Evolutionary conservation across 2,113 vertebrate genomes (phyloP).

Genomic region (Noctilio leporinus): DNA sequence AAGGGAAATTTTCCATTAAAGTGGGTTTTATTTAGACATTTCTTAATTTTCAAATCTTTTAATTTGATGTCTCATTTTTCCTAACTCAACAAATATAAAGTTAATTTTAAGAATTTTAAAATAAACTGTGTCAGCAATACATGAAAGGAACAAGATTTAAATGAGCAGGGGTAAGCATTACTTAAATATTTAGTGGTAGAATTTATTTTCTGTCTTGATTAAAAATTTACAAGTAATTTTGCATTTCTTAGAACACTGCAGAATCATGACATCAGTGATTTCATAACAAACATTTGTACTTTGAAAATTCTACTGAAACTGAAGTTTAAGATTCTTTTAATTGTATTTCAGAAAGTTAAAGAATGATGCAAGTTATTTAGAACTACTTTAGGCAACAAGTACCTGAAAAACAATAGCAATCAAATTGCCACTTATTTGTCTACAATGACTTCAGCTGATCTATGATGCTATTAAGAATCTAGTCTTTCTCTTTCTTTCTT

Average conservation of each 20-base stretch:
- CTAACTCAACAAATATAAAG: neutral
- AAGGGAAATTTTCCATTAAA: neutral
- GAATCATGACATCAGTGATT: neutral
- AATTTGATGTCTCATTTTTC: neutral
- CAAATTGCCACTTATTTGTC: neutral
- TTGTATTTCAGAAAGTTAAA: neutral
- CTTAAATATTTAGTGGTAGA: slow-evolving; percentile 41
- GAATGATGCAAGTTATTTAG: neutral
- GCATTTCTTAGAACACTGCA: slow-evolving; percentile 30
- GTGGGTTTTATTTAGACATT: neutral
- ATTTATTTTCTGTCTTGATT: slow-evolving; percentile 40
- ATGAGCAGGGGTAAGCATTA: slow-evolving; percentile 7
- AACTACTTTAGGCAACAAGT: neutral
- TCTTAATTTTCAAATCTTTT: neutral
- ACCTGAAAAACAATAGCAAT: neutral
- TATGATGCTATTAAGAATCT: neutral
- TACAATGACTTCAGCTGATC: neutral
- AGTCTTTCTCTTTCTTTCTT: neutral
- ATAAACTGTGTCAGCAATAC: neutral
- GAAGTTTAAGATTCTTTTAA: neutral
- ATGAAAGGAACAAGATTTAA: slow-evolving; percentile 33
- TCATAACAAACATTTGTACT: slow-evolving; percentile 15
- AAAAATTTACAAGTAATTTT: slow-evolving; percentile 55
- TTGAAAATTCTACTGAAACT: neutral
- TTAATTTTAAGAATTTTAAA: slow-evolving; percentile 39